A percentile compares a stretch with the other conserved stretches of the same genome.
phyloP scores from a whole-genome alignment of 2,888 invertebrate genomes.

The Metopia argyrocephala region DNA sequence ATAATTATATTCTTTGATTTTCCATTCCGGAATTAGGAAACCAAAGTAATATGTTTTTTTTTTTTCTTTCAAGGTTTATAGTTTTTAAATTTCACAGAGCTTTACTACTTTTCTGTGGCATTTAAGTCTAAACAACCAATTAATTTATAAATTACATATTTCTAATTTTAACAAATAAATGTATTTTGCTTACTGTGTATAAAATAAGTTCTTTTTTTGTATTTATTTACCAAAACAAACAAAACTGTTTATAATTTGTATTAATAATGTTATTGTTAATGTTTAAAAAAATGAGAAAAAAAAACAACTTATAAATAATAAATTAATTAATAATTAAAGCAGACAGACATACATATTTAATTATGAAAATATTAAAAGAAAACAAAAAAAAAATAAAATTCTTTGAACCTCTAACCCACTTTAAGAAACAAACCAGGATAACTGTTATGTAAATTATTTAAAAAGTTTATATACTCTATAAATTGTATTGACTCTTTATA shows the following conservation, averaged over 20 bases:
- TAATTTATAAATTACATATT: no score
- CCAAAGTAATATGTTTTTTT: no score
- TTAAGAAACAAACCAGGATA: conserved; percentile 63
- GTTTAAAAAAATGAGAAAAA: conserved; percentile 38
- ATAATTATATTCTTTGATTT: no score
- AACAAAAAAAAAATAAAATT: conserved; percentile 56
- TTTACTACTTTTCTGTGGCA: no score
- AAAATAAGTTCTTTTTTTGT: background rate
- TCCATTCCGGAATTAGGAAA: no score
- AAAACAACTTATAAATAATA: conserved; percentile 17
- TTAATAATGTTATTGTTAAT: conserved; percentile 54
- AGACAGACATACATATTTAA: conserved; percentile 18
- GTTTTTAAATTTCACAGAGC: no score
- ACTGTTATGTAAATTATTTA: conserved; percentile 74
- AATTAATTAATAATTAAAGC: background rate
- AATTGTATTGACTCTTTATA: conserved; percentile 30
- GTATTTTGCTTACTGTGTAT: background rate
- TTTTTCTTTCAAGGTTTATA: no score
- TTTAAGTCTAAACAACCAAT: no score
- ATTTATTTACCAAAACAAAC: background rate
- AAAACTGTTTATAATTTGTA: conserved; percentile 53
- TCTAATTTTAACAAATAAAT: no score
- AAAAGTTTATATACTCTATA: background rate
- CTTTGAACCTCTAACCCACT: conserved; percentile 46
- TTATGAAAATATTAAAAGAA: conserved; percentile 66